A percentile compares a stretch with the other conserved stretches of the same genome.
Conservation (phyloP, 30 jellyfish, hydroid and myxozoan species). For the Phacellophora camtschatica region DNA sequence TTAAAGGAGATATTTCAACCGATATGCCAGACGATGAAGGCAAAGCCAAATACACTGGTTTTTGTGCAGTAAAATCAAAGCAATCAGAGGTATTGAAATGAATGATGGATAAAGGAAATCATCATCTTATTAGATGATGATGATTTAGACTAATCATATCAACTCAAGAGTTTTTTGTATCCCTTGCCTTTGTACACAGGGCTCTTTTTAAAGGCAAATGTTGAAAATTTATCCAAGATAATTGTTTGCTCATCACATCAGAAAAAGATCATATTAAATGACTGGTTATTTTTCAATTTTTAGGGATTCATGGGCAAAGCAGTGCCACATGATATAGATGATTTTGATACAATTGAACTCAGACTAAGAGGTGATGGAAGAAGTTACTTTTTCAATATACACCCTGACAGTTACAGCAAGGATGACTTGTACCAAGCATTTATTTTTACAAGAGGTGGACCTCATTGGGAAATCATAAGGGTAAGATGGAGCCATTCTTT, state of each 20-base stretch:
- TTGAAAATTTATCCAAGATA: too few species aligned
- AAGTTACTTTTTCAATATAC: slow-evolving; percentile 81
- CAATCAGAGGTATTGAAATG: slow-evolving; percentile 46
- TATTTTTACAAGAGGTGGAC: slow-evolving; percentile 96
- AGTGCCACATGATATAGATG: slow-evolving; percentile 42
- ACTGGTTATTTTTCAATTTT: neutral
- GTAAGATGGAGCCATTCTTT: too few species aligned
- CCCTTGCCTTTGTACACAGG: too few species aligned
- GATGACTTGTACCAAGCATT: slow-evolving; percentile 89
- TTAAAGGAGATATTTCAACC: slow-evolving; percentile 75
- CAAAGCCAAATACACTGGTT: slow-evolving; percentile 77
- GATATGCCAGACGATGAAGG: slow-evolving; percentile 45
- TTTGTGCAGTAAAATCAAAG: slow-evolving; percentile 80
- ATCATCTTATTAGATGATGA: too few species aligned
- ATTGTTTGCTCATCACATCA: too few species aligned
- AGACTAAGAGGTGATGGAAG: slow-evolving; percentile 96
- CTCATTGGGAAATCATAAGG: slow-evolving; percentile 95
- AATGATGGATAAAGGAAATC: too few species aligned
- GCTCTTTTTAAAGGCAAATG: too few species aligned
- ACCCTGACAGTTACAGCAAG: slow-evolving; percentile 56
- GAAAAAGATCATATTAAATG: too few species aligned
- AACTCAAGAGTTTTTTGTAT: too few species aligned
- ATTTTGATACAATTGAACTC: slow-evolving; percentile 80
- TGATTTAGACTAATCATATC: too few species aligned
- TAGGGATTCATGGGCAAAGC: slow-evolving; percentile 48